phyloP scores from a whole-genome alignment of 2,888 invertebrate genomes.

The Liopterus haemorrhoidalis region DNA sequence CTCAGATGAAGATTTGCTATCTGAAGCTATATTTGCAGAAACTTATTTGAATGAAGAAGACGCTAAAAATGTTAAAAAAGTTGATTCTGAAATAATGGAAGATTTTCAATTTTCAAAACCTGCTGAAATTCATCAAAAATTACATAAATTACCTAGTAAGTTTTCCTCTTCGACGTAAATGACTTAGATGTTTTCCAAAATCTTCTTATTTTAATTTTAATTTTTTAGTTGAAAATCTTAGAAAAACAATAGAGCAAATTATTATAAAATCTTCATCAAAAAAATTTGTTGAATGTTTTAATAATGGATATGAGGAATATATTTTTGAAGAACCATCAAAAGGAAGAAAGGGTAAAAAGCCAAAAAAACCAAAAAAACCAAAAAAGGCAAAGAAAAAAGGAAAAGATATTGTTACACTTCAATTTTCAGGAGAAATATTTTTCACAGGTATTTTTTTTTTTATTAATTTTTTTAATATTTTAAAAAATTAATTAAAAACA shows the following conservation, averaged over 20 bases:
- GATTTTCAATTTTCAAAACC: too few species aligned
- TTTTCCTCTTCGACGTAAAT: slow-evolving; percentile 25
- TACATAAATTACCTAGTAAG: slow-evolving; percentile 25
- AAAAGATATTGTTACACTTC: too few species aligned
- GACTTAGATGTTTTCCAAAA: too few species aligned
- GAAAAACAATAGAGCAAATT: too few species aligned
- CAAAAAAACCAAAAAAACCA: slow-evolving; percentile 18
- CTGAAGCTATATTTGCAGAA: slow-evolving; percentile 22
- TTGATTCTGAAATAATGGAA: too few species aligned
- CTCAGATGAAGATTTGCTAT: slow-evolving; percentile 21
- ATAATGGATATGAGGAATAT: slow-evolving; percentile 1
- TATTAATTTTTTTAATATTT: slow-evolving; percentile 7
- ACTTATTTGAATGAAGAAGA: too few species aligned
- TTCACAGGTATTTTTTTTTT: slow-evolving; percentile 31
- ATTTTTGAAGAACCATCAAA: slow-evolving; percentile 10
- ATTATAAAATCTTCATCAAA: slow-evolving; percentile 25
- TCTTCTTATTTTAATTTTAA: too few species aligned
- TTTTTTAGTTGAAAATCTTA: too few species aligned
- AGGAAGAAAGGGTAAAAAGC: slow-evolving; percentile 10
- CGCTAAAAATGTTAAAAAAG: too few species aligned
- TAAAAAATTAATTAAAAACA: slow-evolving; percentile 2
- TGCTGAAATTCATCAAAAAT: slow-evolving; percentile 16
- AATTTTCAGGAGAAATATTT: slow-evolving; percentile 31
- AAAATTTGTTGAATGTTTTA: slow-evolving; percentile 13
- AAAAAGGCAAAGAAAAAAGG: slow-evolving; percentile 15